Base-by-base conservation (phyloP, 2,888 invertebrate genomes). In the Meiosimyza decipiens region DNA sequence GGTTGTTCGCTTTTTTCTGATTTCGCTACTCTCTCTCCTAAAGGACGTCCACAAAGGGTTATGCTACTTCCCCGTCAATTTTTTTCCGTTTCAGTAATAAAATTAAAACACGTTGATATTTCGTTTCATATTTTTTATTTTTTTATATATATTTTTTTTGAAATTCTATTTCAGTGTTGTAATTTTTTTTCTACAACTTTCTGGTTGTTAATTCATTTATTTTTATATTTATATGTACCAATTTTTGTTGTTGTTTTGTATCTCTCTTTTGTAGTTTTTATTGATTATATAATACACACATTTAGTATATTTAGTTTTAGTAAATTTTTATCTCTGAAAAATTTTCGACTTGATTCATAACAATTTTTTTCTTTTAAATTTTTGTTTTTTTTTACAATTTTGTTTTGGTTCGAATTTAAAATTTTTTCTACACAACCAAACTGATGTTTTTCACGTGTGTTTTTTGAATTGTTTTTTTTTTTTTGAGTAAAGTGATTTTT, bases 181-280 rank as follows among this genome's bases (percentile, higher is more conserved):
- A 6, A 47, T 47, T 63, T 52, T 68, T 63, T 54, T 28, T 64
- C 55, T 33, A 71, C 68, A 74, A 71, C 71, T 71, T 75, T 67
- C 65, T 73, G 71, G 71, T 74, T 73, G 72, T 71, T 74, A 71
- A 71, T 73, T 62, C 13, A 67, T 62, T 51, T 69, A 12, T 57
- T 16, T 57, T 12, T 68, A 49, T 49, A 68, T 40, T 40, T 40
- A 9, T 40, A 64, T 49, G n/a, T 16, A 64, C 64, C 47, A 2
- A 47, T 63, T 7, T 16, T 63, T n/a, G 40, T 15, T 47, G 51
- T 51, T 33, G 18, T 28, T 28, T 60, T 28, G 11, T 28, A 13
- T 9, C 33, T 60, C 6, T 60, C 28, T 11, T 54, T 55, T 55
- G 5, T 16, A 33, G 9, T 60, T 28, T 11, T 28, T 33, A 33